Evolutionary conservation across 2,888 invertebrate genomes (phyloP).

Genomic region (Aporophyla nigra): DNA sequence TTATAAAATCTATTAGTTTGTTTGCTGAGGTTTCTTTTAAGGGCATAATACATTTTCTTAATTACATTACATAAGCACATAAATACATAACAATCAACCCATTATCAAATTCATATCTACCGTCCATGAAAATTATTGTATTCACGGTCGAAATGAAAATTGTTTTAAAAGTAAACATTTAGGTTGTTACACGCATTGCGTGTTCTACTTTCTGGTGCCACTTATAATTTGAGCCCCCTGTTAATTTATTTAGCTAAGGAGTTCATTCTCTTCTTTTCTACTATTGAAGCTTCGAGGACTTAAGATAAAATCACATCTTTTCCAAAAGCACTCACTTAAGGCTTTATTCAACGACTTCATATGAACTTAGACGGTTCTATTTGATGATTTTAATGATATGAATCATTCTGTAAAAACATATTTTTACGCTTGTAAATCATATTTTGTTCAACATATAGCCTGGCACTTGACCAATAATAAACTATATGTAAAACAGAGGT

Average conservation of each 20-base stretch:
- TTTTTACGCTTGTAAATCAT: no score
- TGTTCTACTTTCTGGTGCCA: slow-evolving; percentile 17
- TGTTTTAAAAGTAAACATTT: slow-evolving; percentile 18
- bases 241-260: not conserved
- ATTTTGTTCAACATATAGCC: no score
- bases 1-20: not conserved
- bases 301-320: no score
- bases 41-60: slow-evolving; percentile 14
- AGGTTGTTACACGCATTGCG: slow-evolving; percentile 16
- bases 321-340: no score
- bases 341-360: no score
- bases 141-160: slow-evolving; percentile 38
- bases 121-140: slow-evolving; percentile 40
- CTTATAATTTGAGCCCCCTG: not conserved
- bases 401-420: no score
- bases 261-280: not conserved
- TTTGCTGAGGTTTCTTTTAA: slow-evolving; percentile 5
- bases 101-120: slow-evolving; percentile 47
- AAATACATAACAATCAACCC: slow-evolving; percentile 29
- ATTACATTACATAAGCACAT: slow-evolving; percentile 22
- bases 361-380: no score
- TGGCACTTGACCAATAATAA: no score
- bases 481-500: no score
- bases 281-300: no score
- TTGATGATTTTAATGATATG: no score